These are phyloP conservation scores for Drosophila ironensis DNA, from an alignment of 1,140 invertebrate genomes.

Conservation along the genomic window DNA sequence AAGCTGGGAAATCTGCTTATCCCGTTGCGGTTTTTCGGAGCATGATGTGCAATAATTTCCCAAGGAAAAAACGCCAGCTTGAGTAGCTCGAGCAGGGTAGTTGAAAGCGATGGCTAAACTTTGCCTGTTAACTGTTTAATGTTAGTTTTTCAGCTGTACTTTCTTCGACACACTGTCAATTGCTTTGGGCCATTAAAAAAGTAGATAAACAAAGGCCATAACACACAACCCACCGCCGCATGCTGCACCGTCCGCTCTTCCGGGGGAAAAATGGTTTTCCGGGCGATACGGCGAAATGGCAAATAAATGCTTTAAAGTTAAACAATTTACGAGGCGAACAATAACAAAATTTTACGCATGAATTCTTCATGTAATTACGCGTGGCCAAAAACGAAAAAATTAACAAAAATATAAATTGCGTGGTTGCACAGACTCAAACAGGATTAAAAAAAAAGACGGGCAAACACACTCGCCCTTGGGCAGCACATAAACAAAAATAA, in stretches of 20 bases:
- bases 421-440: conserved; percentile 14
- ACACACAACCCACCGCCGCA: not conserved
- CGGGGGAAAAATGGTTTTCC: conserved; percentile 24
- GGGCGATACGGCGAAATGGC: conserved; percentile 21
- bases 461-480: conserved; percentile 12
- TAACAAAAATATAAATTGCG: conserved; percentile 58
- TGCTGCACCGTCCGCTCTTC: not conserved
- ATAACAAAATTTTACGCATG: conserved; percentile 66
- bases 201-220: not conserved
- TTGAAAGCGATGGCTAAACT: not conserved
- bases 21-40: conserved; percentile 9
- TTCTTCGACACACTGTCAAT: conserved; percentile 14
- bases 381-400: conserved; percentile 55
- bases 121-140: conserved; percentile 42
- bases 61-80: conserved; percentile 16
- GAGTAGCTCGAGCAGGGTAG: not conserved
- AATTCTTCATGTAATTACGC: conserved; percentile 76
- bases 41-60: conserved; percentile 41
- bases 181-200: not conserved
- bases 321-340: conserved; percentile 45
- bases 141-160: conserved; percentile 21
- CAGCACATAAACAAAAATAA: not conserved
- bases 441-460: conserved; percentile 1
- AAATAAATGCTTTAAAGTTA: conserved; percentile 52
- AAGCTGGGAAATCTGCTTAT: conserved; percentile 10